Evolutionary conservation across 2,113 vertebrate genomes (phyloP), one percentile per base, ranked within the genome.

Genomic region (Heptranchias perlo): DNA sequence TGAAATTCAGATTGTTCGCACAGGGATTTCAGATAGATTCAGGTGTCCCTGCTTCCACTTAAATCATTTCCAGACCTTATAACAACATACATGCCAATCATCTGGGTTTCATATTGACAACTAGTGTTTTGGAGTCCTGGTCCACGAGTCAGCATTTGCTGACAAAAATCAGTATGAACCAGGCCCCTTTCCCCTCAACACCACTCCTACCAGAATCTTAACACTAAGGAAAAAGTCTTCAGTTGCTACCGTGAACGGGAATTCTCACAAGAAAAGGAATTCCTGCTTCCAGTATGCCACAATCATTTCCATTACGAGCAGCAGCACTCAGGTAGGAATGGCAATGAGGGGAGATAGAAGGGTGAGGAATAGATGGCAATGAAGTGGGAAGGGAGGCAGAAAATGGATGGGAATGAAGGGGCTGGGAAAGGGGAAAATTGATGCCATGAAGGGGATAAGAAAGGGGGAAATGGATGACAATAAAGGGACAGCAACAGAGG

Each of bases 31-130:
- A 89, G 44, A 49, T 25, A 28, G 82, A 4, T 49, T 86, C 18
- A 23, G 49, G 25, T 61, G 54, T n/a, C 3, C 14, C 31, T 91
- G 31, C 11, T 58, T n/a, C 61, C 78, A 16, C n/a, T 82, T 82
- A 78, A 78, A 89, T 89, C 8, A 91, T 91, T 61, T 91, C 52
- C 54, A 58, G 87, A 91, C 61, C 87, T 91, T 91, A 54, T 16
- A 58, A 52, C 52, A 35, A 16, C 14, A 31, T 35, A 16, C 31
- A 91, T 91, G 87, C 52, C 87, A 91, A 91, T 58, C 25, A 91
- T 91, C 87, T 13, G 31, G 16, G 87, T 61, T 61, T 61, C 78
- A 82, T 44, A 44, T 44, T 91, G 28, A 11, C 87, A 91, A 28
- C 47, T 23, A 87, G 23, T 52, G 78, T 82, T 82, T 87, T 87